Base-by-base conservation (phyloP, 2,888 invertebrate species). In the Graphium colonna region DNA sequence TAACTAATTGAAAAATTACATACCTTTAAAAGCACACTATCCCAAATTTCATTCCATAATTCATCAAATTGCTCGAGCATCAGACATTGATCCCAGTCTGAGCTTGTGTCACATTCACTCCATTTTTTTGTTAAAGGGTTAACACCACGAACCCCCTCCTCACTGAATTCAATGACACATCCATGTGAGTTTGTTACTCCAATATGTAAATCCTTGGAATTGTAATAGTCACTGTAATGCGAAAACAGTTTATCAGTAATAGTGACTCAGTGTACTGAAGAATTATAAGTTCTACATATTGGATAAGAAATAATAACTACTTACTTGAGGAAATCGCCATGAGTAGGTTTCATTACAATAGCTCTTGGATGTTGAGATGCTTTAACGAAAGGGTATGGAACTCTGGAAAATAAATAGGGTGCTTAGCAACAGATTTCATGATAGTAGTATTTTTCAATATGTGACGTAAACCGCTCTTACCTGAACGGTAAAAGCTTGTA, bases 281-380 rank as follows among this genome's bases (percentile, higher is more conserved):
- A 3, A 48, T 17, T 28, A 17, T 17, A 33, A 39, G 17, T 41
- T 12, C 2, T 47, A 28, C 8, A 18, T 15, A 5, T 18, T 44
- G 21, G 10, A 7, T 17, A n/a, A 3, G 45, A 33, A 18, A n/a
- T 7, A n/a, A n/a, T 38, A 28, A 18, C 52, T 66, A 90, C 93
- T 91, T 90, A 95, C 96, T 95, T 94, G 54, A 97, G 91, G 82
- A 97, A 97, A 89, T 95, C 95, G 47, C 97, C 97, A 58, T 91
- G 91, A 2, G 97, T 96, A 52, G 97, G 97, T 79, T 95, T 95
- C 75, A 98, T 93, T 40, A 97, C 93, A 64, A 98, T 92, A 43
- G 95, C 92, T 69, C 95, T 95, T 28, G 95, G 94, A 83, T 94
- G 92, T 71, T 96, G 94, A 50, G 92, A 92, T 49, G 97, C 97